Evolutionary conservation across 2,113 vertebrate species (phyloP), one percentile per base, ranked within the genome.

Genomic region (Rallus limicola): DNA sequence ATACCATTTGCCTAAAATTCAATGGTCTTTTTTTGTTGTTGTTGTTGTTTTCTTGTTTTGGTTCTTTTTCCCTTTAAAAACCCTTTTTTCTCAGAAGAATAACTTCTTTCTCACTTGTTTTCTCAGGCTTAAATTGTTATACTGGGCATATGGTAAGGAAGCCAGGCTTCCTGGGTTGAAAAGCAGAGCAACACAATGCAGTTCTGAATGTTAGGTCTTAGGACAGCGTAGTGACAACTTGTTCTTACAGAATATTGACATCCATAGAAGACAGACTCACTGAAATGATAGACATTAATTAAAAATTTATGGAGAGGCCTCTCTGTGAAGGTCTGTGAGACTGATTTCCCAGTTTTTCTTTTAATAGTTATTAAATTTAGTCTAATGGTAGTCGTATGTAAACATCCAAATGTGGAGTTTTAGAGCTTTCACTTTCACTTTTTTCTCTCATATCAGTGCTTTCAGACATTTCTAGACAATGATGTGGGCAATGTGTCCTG

Each of bases 401-500:
- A 95, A 82, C 50, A 53, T 74, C 36, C 26, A 56, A 91, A 42
- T 12, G 53, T 34, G 63, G 38, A 74, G 9, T 5, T 88, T 85
- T 59, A 77, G 28, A 94, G 29, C 56, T 94, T 88, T 88, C 28
- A 79, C 90, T 95, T 97, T 84, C 92, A 91, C 33, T 78, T 96
- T 87, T 90, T 53, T 8, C 36, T 59, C 64, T 82, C 46, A 86
- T 28, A 88, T 68, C 55, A 89, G 38, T 34, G 71, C 83, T 90
- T 93, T 93, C 70, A 97, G 92, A 63, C 55, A 80, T 97, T 92
- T 96, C 68, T 88, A 59, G 81, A 82, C 84, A 74, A 34, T 60
- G 10, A 60, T 96, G 42, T 44, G 44, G 94, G 67, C 76, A 85
- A 87, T 70, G 55, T 62, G 55, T 58, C 63, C 77, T 85, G 82